A percentile compares a stretch with the other conserved stretches of the same genome.
These are phyloP conservation scores for Rhynchophorus ferrugineus DNA, from an alignment of 1,140 invertebrate species.

Conservation along the genomic window DNA sequence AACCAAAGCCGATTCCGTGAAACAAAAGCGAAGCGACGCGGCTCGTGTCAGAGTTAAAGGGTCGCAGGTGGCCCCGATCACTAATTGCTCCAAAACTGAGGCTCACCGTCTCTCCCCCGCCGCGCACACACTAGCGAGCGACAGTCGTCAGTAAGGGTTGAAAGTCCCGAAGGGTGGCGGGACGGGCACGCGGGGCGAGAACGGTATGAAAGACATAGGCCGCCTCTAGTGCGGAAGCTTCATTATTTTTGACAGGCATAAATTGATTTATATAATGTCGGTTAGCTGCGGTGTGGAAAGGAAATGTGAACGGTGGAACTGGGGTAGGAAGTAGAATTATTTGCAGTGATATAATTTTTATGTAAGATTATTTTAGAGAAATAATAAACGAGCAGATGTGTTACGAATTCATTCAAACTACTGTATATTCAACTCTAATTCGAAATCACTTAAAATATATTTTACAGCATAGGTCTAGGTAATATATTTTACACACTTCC, in stretches of 20 bases:
- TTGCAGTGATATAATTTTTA: constrained; percentile 3
- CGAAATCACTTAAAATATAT: too few relatives aligned
- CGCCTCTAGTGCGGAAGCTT: constrained; percentile 15
- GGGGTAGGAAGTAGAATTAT: constrained; percentile 4
- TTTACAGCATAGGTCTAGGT: too few relatives aligned
- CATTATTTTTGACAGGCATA: constrained; percentile 22
- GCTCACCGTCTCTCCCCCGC: too few relatives aligned
- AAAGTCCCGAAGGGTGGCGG: background rate
- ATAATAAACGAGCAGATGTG: too few relatives aligned
- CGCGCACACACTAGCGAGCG: background rate
- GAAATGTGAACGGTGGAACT: constrained; percentile 13
- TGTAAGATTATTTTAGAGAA: too few relatives aligned
- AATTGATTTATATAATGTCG: constrained; percentile 17
- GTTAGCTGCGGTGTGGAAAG: constrained; percentile 7
- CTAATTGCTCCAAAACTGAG: constrained; percentile 22
- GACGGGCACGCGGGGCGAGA: background rate
- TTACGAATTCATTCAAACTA: too few relatives aligned
- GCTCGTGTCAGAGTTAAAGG: constrained; percentile 17
- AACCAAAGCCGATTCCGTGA: constrained; percentile 7
- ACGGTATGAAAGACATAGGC: too few relatives aligned
- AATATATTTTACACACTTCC: too few relatives aligned
- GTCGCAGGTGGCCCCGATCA: constrained; percentile 20
- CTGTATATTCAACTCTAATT: too few relatives aligned
- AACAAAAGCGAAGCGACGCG: constrained; percentile 20
- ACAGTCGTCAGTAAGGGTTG: background rate